phyloP scores from a whole-genome alignment of 2,888 invertebrate genomes.

The Hyppa rectilinea region DNA sequence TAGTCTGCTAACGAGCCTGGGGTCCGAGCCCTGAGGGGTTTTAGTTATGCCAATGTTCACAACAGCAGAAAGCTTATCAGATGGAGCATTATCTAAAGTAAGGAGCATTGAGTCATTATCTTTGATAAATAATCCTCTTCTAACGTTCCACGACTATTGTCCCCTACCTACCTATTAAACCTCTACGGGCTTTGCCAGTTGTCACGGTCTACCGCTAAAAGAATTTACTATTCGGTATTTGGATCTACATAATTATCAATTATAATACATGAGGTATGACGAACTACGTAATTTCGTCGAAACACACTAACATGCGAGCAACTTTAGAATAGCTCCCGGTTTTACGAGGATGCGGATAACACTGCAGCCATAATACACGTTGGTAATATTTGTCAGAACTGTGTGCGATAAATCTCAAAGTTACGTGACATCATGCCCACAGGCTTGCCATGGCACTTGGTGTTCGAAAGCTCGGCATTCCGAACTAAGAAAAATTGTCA shows the following conservation, averaged over 20 bases:
- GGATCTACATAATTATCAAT: not conserved
- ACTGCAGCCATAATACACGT: slow-evolving; percentile 23
- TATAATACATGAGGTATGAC: slow-evolving; percentile 11
- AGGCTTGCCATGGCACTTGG: not conserved
- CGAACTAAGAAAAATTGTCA: not conserved
- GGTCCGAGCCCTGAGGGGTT: slow-evolving; percentile 15
- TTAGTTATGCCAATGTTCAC: not conserved
- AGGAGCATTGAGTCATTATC: not conserved
- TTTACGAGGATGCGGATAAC: slow-evolving; percentile 43
- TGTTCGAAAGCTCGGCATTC: not conserved
- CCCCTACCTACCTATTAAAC: too few species aligned
- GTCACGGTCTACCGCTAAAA: not conserved
- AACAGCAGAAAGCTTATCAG: not conserved
- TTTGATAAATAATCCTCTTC: not conserved
- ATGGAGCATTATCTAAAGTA: not conserved
- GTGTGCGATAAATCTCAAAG: slow-evolving; percentile 29
- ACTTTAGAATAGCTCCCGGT: not conserved
- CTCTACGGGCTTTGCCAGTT: not conserved
- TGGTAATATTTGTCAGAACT: slow-evolving; percentile 38
- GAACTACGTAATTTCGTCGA: slow-evolving; percentile 1
- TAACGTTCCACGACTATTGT: not conserved
- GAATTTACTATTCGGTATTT: slow-evolving; percentile 4
- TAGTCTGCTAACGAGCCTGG: too few species aligned
- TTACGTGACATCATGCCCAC: slow-evolving; percentile 14
- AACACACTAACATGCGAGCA: not conserved